A percentile compares a stretch with the other conserved stretches of the same genome.
Evolutionary conservation across 2,113 vertebrate genomes (phyloP).

Genomic region (Malurus melanocephalus): DNA sequence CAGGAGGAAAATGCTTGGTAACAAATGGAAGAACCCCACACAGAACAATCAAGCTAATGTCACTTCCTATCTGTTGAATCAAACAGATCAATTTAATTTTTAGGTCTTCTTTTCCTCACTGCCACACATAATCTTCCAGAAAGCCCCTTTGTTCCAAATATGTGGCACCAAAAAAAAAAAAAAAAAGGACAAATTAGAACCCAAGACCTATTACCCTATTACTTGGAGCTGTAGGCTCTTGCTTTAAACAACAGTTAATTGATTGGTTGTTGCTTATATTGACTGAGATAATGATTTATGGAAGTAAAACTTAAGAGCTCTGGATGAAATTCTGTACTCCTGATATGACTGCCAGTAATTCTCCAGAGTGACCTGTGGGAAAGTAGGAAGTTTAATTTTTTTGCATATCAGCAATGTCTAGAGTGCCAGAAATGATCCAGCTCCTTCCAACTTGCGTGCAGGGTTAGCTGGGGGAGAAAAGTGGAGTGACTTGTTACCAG

Average conservation of each 20-base stretch:
- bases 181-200: background rate
- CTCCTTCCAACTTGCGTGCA: background rate
- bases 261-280: background rate
- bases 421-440: background rate
- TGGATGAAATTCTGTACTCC: background rate
- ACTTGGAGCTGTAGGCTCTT: background rate
- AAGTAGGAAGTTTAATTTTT: background rate
- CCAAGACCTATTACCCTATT: background rate
- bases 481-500: rapidly evolving
- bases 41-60: background rate
- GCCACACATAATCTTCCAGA: background rate
- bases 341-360: background rate
- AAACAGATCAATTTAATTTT: background rate
- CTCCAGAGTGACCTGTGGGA: background rate
- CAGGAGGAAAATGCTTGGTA: background rate
- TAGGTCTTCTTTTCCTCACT: background rate
- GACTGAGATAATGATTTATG: background rate
- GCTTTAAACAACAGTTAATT: background rate
- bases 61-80: background rate
- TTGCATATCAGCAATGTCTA: rapidly evolving
- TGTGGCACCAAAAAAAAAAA: background rate
- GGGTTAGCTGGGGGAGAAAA: background rate
- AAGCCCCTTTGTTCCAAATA: background rate
- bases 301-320: background rate
- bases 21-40: background rate